A percentile compares a stretch with the other conserved stretches of the same genome.
These are phyloP conservation scores for Congeria kusceri DNA, from an alignment of 2,888 invertebrate species.

Conservation along the genomic window DNA sequence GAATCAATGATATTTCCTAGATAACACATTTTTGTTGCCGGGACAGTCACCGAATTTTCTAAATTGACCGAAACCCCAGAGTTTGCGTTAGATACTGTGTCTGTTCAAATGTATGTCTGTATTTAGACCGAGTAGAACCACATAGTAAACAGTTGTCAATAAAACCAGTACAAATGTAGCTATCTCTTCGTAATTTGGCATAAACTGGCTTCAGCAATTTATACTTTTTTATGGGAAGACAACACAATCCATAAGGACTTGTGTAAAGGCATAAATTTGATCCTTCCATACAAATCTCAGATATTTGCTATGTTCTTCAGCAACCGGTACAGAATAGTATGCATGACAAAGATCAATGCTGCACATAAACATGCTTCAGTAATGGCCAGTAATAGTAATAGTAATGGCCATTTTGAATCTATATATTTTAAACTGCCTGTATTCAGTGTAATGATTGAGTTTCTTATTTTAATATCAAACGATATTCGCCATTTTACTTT, in stretches of 20 bases:
- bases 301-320: conserved; percentile 27
- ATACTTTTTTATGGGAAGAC: conserved; percentile 54
- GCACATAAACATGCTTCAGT: conserved; percentile 18
- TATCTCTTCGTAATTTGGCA: conserved; percentile 40
- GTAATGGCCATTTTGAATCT: conserved; percentile 34
- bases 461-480: conserved; percentile 55
- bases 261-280: conserved; percentile 42
- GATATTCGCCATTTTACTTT: conserved; percentile 49
- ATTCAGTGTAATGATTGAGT: conserved; percentile 44
- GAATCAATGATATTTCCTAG: conserved; percentile 57
- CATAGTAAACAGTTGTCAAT: conserved; percentile 58
- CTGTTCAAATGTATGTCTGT: conserved; percentile 16
- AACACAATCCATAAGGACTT: conserved; percentile 50
- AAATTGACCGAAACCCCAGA: conserved; percentile 43
- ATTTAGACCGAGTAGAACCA: too few relatives aligned
- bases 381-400: conserved; percentile 10
- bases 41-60: conserved; percentile 50
- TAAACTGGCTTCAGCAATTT: conserved; percentile 60
- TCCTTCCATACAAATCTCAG: conserved; percentile 43
- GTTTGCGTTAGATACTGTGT: conserved; percentile 15
- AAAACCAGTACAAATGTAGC: conserved; percentile 37
- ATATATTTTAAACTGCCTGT: conserved; percentile 56
- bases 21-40: conserved; percentile 33
- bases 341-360: conserved; percentile 52
- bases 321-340: conserved; percentile 48